These are phyloP conservation scores for Gymnobelideus leadbeateri DNA, from an alignment of 2,113 vertebrate species.

Conservation along the genomic window DNA sequence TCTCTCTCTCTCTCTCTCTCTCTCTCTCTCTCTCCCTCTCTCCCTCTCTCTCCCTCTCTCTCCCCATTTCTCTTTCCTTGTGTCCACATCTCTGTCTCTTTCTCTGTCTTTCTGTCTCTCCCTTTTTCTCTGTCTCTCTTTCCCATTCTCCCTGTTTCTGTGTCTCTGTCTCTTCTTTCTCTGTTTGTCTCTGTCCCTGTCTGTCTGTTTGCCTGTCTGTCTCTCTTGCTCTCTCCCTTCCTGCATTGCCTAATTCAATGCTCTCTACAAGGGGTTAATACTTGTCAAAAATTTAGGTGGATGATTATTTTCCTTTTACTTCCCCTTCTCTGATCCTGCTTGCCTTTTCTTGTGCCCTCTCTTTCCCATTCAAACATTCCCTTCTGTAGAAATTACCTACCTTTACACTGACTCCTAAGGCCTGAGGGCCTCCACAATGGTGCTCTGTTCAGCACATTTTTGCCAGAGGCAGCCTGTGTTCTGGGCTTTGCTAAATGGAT, in stretches of 20 bases:
- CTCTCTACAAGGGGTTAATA: neutral
- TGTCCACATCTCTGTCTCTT: too few species aligned
- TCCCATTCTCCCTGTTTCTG: too few species aligned
- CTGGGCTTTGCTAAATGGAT: neutral
- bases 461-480: neutral
- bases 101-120: too few species aligned
- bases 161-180: neutral
- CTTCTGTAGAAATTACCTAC: neutral
- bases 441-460: neutral
- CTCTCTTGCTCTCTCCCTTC: too few species aligned
- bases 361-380: neutral
- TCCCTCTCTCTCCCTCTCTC: too few species aligned
- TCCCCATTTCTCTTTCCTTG: too few species aligned
- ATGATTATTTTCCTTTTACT: neutral
- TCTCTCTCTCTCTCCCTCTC: too few species aligned
- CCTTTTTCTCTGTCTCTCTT: too few species aligned
- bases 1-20: too few species aligned
- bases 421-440: neutral
- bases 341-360: neutral
- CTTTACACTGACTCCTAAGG: neutral
- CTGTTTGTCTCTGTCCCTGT: too few species aligned
- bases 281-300: neutral
- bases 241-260: neutral
- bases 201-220: too few species aligned
- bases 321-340: too few species aligned